Base-by-base conservation (phyloP, 1,140 invertebrate species). In the Drepana arcuata region DNA sequence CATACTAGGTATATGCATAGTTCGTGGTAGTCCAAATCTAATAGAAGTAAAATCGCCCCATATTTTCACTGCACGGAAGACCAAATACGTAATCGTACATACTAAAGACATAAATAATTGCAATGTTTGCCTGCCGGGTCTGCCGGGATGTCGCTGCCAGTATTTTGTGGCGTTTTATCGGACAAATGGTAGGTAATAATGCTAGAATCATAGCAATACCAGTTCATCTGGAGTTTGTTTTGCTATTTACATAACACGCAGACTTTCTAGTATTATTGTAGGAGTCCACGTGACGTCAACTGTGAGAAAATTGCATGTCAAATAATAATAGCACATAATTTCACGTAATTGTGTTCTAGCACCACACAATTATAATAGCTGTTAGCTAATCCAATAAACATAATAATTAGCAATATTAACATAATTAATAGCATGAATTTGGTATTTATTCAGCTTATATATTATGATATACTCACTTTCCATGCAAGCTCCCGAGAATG, bases 401-500 rank as follows among this genome's bases (percentile, higher is more conserved):
- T 15, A 29, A 14, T 18, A 41, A 41, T 55, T 61, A 61, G 60
- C 48, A 50, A 30, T 48, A 45, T 48, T 48, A 48, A 51, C 33
- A 31, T 46, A 38, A 46, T 41, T 33, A 50, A 30, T 44, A 56
- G 38, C 36, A 30, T 33, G 7, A 25, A 32, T 27, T 33, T 14
- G 21, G n/a, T 11, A 5, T 11, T 13, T 11, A 14, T 14, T 15
- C 13, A 34, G 13, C 12, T 15, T 2, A 23, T 7, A n/a, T 30
- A 38, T 34, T 32, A 34, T 38, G 36, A 21, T 18, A 18, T 71
- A 87, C 87, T 84, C 88, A 92, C 93, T 92, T 89, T 91, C 89
- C 44, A 91, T 87, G 69, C 93, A 94, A 33, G 88, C 90, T 11
- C 91, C 91, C 4, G 91, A 92, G 29, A 87, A 85, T 23, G 88